A percentile compares a stretch with the other conserved stretches of the same genome.
These are phyloP conservation scores for Rhineura floridana DNA, from an alignment of 2,113 vertebrate genomes.

Conservation along the genomic window DNA sequence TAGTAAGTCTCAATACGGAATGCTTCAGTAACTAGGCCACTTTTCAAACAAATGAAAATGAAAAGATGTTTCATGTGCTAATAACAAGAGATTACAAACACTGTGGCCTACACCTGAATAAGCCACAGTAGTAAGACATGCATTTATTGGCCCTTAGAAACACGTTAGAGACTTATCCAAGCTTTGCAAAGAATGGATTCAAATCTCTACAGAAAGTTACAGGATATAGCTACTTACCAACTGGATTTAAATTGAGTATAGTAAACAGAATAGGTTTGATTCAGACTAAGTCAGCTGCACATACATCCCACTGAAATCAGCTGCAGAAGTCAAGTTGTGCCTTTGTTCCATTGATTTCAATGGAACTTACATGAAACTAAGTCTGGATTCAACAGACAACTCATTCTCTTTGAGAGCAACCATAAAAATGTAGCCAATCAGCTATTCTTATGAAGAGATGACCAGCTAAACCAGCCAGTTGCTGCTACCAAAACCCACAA, in stretches of 20 bases:
- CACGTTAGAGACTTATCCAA: slow-evolving; percentile 22
- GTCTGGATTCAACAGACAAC: background rate
- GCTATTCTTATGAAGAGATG: background rate
- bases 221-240: slow-evolving; percentile 24
- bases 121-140: slow-evolving; percentile 1
- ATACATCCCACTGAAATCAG: background rate
- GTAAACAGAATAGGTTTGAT: background rate
- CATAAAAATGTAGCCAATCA: background rate
- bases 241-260: slow-evolving; percentile 42
- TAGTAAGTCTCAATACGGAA: background rate
- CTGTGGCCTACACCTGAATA: background rate
- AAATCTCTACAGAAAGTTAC: background rate
- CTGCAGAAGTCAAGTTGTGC: background rate
- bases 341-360: background rate
- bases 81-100: slow-evolving; percentile 11
- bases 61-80: background rate
- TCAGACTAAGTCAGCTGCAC: background rate
- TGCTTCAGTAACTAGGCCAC: background rate
- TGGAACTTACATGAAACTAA: background rate
- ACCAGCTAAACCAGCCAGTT: background rate
- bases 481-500: background rate
- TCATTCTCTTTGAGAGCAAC: background rate
- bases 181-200: background rate
- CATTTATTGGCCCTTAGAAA: background rate
- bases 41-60: background rate